Evolutionary conservation across 2,888 invertebrate genomes (phyloP).

Genomic region (Ditula angustiorana): DNA sequence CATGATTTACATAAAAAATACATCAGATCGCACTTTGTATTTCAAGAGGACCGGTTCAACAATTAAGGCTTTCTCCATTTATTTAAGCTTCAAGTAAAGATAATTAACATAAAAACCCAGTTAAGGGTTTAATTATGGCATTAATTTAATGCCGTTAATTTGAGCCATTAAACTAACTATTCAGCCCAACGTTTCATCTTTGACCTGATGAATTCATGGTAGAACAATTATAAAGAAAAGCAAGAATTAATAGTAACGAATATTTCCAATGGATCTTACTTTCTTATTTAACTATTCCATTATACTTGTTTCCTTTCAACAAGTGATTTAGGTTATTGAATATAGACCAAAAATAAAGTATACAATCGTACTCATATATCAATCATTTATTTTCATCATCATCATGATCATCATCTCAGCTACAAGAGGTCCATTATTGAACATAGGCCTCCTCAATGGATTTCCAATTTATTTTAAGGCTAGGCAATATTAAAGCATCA

Average conservation of each 20-base stretch:
- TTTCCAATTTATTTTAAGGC: too few species aligned
- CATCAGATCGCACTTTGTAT: neutral
- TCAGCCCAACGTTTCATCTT: neutral
- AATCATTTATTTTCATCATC: too few species aligned
- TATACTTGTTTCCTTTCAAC: too few species aligned
- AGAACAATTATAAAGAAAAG: neutral
- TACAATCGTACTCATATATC: too few species aligned
- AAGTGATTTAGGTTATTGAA: too few species aligned
- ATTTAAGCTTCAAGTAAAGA: neutral
- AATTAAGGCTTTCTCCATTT: constrained; percentile 8
- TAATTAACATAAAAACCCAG: constrained; percentile 21
- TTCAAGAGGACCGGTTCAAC: neutral
- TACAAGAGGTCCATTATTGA: too few species aligned
- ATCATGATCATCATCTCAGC: too few species aligned
- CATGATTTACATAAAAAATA: neutral
- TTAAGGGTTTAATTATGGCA: constrained; percentile 11
- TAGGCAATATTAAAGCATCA: too few species aligned
- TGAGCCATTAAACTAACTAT: neutral
- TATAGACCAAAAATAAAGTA: too few species aligned
- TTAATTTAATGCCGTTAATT: constrained; percentile 7
- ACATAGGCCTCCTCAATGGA: too few species aligned
- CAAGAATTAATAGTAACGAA: neutral
- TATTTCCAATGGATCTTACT: too few species aligned
- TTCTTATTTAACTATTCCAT: too few species aligned
- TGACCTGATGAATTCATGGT: neutral